phyloP scores from a whole-genome alignment of 2,888 invertebrate genomes.

The Drosophila subquinaria region DNA sequence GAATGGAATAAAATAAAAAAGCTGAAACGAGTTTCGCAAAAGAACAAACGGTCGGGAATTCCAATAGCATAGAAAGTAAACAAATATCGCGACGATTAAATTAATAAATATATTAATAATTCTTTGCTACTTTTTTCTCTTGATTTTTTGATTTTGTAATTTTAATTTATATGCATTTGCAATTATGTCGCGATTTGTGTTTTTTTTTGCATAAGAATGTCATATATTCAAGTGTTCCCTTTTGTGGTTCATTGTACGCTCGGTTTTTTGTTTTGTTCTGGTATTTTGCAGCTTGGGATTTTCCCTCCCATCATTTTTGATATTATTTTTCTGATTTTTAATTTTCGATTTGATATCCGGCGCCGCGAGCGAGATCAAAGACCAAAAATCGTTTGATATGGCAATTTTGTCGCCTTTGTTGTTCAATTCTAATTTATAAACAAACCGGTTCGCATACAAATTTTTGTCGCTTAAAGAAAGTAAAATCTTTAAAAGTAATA shows the following conservation, averaged over 20 bases:
- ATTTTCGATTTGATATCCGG: constrained; percentile 35
- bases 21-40: constrained; percentile 69
- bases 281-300: constrained; percentile 46
- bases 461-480: constrained; percentile 64
- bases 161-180: constrained; percentile 43
- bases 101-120: constrained; percentile 41
- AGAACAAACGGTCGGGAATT: constrained; percentile 72
- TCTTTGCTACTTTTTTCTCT: constrained; percentile 5
- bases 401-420: constrained; percentile 69
- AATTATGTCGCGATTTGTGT: constrained; percentile 23
- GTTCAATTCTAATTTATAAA: constrained; percentile 55
- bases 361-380: constrained; percentile 57
- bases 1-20: constrained; percentile 16
- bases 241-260: constrained; percentile 65
- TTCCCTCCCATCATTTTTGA: constrained; percentile 36
- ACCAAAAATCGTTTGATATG: constrained; percentile 46
- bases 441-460: constrained; percentile 58
- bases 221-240: constrained; percentile 16
- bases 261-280: constrained; percentile 43
- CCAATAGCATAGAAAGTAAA: constrained; percentile 54
- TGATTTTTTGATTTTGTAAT: constrained; percentile 24
- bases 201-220: constrained; percentile 40
- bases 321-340: neutral
- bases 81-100: constrained; percentile 43
- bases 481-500: constrained; percentile 52